Base-by-base conservation (phyloP, 2,113 vertebrate genomes). In the Python bivittatus region DNA sequence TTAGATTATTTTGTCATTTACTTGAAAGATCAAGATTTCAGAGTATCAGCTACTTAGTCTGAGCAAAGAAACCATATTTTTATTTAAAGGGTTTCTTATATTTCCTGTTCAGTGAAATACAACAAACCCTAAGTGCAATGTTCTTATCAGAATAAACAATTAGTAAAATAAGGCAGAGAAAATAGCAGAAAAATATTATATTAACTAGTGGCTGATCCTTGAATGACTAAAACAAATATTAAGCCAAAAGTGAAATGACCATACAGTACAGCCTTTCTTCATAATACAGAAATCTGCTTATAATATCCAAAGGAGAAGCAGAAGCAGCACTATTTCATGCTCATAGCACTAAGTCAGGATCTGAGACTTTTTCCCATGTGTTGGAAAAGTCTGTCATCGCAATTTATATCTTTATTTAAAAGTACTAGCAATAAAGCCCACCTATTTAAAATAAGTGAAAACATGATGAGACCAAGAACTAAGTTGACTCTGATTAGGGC, bases 1-100 rank as follows among this genome's bases (percentile, higher is more conserved):
- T 88, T 94, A 87, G 58, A 94, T 95, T 94, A 88, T 94, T 0
- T 84, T 90, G 93, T 90, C 88, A 91, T 95, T 95, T 92, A 38
- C 86, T 91, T 85, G 88, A 91, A 79, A 87, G 90, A 92, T 58
- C 90, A 88, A 60, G 92, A 87, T 90, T 92, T 93, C 88, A 90
- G 85, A 94, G 90, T 72, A 94, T 92, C 90, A 1, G 1, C 93
- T 90, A 91, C 94, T 92, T 56, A 6, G 42, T 92, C 92, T 88
- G 90, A 92, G 93, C 33, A 87, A 93, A 92, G 0, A 0, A 88
- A 48, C 58, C 89, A 79, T 10, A 4, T 90, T 84, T 88, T 85
- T 58, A 60, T 88, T 90, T n/a, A 48, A 94, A 0, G 6, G 27
- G 25, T 92, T 84, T 88, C 64, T 89, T 92, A 33, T 38, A 42